These are phyloP conservation scores for Drosophila persimilis DNA, from an alignment of 1,140 invertebrate genomes.

Conservation along the genomic window DNA sequence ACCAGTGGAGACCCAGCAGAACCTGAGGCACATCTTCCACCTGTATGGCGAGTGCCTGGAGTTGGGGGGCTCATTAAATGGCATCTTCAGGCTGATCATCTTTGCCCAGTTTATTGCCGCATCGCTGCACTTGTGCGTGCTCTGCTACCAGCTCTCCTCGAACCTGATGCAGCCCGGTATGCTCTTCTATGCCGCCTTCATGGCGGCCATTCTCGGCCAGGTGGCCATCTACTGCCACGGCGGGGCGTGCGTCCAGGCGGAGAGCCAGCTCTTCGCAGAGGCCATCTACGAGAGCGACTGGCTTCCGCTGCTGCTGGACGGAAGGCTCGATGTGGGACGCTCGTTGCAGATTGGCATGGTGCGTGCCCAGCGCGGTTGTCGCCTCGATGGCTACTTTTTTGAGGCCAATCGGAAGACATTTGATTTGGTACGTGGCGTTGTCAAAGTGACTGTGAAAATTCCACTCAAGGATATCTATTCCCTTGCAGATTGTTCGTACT, in stretches of 20 bases:
- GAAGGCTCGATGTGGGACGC: neutral
- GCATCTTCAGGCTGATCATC: constrained; percentile 43
- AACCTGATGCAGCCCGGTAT: constrained; percentile 35
- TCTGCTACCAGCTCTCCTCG: constrained; percentile 45
- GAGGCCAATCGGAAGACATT: constrained; percentile 40
- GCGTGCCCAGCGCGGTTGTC: constrained; percentile 20
- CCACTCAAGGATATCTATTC: neutral
- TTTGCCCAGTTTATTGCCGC: constrained; percentile 37
- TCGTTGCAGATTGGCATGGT: constrained; percentile 31
- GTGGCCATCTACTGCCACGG: constrained; percentile 55
- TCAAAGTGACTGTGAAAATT: neutral
- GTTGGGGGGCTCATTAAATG: constrained; percentile 24
- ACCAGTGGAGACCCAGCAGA: constrained; percentile 3
- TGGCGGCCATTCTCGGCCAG: constrained; percentile 35
- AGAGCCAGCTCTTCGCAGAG: constrained; percentile 16
- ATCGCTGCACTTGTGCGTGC: constrained; percentile 51
- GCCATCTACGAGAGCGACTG: constrained; percentile 50
- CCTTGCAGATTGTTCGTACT: constrained; percentile 40
- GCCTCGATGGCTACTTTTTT: constrained; percentile 45
- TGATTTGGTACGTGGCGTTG: constrained; percentile 14
- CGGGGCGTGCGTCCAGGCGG: constrained; percentile 28
- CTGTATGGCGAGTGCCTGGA: constrained; percentile 21
- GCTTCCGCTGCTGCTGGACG: neutral
- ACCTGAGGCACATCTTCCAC: constrained; percentile 23
- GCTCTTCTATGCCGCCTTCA: constrained; percentile 50